phyloP scores from a whole-genome alignment of 1,140 invertebrate species.

The Penaeus vannamei region DNA sequence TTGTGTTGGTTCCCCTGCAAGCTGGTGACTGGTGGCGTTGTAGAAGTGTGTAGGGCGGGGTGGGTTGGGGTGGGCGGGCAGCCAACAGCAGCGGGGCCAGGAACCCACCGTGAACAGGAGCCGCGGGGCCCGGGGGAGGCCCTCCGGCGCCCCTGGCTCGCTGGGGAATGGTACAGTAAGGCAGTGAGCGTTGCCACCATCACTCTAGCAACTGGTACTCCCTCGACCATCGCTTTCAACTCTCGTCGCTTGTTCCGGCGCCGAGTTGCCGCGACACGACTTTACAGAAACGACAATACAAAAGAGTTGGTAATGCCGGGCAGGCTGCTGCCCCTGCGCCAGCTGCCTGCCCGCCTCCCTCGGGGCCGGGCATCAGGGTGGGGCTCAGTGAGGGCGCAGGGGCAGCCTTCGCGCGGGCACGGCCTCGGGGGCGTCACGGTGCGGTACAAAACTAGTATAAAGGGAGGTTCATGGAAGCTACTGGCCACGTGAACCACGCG shows the following conservation, averaged over 20 bases:
- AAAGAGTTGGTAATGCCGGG: conserved; percentile 48
- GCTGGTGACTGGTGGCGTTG: conserved; percentile 39
- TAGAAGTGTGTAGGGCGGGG: not conserved
- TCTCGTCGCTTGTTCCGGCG: conserved; percentile 6
- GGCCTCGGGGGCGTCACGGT: conserved; percentile 39
- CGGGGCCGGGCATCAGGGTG: conserved; percentile 1
- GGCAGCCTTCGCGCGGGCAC: not conserved
- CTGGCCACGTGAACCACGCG: conserved; percentile 52
- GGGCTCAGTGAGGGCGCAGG: conserved; percentile 1
- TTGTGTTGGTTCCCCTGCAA: conserved; percentile 60
- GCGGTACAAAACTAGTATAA: conserved; percentile 62
- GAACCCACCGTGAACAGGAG: conserved; percentile 42
- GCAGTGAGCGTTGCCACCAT: conserved; percentile 62
- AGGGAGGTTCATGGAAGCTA: conserved; percentile 60
- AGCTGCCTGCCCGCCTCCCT: conserved; percentile 7
- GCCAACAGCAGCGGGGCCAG: conserved; percentile 40
- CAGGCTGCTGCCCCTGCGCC: conserved; percentile 33
- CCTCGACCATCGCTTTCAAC: conserved; percentile 42
- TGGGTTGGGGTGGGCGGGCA: not conserved
- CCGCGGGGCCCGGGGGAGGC: conserved; percentile 31
- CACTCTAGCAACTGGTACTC: conserved; percentile 37
- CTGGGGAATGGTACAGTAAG: conserved; percentile 63
- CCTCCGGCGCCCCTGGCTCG: conserved; percentile 39
- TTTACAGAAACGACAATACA: conserved; percentile 24
- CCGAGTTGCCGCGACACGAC: not conserved